phyloP scores from a whole-genome alignment of 1,140 invertebrate species.

The Lutraria rhynchaena region DNA sequence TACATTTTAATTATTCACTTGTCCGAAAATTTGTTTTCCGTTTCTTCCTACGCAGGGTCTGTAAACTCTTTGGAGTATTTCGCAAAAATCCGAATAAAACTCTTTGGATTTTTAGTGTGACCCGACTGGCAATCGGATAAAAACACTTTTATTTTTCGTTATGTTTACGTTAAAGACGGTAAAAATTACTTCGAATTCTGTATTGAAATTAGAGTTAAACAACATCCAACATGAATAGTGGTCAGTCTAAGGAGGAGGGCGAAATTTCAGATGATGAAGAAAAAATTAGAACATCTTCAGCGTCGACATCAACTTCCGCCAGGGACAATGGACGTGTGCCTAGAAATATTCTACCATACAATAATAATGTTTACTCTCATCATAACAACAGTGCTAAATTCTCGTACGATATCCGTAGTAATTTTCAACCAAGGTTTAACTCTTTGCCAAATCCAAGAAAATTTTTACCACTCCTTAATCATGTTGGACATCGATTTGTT shows the following conservation, averaged over 20 bases:
- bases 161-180: no score
- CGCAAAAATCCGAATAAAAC: no score
- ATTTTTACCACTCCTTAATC: not conserved
- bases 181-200: no score
- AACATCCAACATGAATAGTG: not conserved
- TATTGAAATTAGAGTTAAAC: no score
- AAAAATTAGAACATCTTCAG: not conserved
- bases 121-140: no score
- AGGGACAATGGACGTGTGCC: not conserved
- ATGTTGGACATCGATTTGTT: no score
- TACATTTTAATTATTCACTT: no score
- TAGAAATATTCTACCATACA: not conserved
- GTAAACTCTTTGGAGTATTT: no score
- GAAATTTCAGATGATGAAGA: constrained; percentile 15
- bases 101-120: no score
- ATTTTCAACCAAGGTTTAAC: not conserved
- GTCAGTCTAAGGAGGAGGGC: constrained; percentile 6
- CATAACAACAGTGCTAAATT: not conserved
- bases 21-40: no score
- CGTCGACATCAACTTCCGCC: not conserved
- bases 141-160: no score
- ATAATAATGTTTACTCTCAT: not conserved
- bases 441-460: constrained; percentile 25
- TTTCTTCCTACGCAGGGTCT: no score
- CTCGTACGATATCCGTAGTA: not conserved